phyloP scores from a whole-genome alignment of 1,140 invertebrate genomes.

The Galleria mellonella region DNA sequence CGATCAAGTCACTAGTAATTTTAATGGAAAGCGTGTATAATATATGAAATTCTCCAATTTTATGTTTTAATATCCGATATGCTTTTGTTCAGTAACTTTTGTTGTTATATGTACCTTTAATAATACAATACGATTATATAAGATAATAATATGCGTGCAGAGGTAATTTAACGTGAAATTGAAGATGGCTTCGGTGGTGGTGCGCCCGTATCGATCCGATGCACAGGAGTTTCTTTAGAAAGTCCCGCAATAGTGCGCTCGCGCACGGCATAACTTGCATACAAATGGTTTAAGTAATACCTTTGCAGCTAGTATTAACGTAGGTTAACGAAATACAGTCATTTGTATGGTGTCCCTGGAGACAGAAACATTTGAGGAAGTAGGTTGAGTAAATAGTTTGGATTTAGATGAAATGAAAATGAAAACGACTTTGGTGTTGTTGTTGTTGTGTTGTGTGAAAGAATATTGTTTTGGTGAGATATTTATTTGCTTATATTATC shows the following conservation, averaged over 20 bases:
- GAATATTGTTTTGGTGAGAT: no score
- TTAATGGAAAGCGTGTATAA: no score
- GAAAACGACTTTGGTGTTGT: conserved; percentile 25
- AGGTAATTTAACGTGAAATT: conserved; percentile 11
- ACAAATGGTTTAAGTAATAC: conserved; percentile 49
- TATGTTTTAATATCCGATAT: no score
- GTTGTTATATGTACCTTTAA: no score
- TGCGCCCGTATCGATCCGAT: conserved; percentile 30
- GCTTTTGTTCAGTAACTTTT: no score
- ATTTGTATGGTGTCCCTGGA: conserved; percentile 59
- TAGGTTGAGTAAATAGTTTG: conserved; percentile 2
- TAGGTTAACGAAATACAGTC: conserved; percentile 39
- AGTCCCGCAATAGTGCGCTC: conserved; percentile 51
- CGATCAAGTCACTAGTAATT: no score
- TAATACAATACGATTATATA: no score
- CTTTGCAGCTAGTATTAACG: conserved; percentile 40
- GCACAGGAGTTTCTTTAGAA: conserved; percentile 64
- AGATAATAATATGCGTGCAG: background rate
- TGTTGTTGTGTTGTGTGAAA: conserved; percentile 24
- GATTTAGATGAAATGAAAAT: conserved; percentile 36
- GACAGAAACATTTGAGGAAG: conserved; percentile 28
- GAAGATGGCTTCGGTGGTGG: conserved; percentile 32
- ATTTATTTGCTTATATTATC: no score
- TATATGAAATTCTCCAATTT: no score
- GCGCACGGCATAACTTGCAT: conserved; percentile 51